phyloP scores from a whole-genome alignment of 1,140 invertebrate genomes.

The Armadillidium nasatum region DNA sequence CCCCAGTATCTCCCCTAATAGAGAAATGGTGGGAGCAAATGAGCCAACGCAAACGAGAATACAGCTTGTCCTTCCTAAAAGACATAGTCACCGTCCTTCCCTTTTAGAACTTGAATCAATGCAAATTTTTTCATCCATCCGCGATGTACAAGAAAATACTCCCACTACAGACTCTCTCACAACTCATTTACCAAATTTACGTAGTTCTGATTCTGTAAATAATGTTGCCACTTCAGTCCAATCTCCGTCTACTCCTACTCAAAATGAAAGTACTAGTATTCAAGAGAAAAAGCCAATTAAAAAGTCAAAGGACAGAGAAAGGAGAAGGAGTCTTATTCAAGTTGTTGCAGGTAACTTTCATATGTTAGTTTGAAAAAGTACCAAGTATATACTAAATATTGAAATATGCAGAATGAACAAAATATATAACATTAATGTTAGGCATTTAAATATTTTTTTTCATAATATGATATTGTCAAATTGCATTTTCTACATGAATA shows the following conservation, averaged over 20 bases:
- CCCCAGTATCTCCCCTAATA: background rate
- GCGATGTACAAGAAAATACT: background rate
- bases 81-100: slow-evolving; percentile 33
- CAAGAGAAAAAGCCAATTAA: slow-evolving; percentile 39
- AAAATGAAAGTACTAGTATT: background rate
- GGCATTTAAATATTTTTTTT: too few species aligned
- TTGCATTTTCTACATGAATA: too few species aligned
- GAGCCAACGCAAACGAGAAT: slow-evolving; percentile 17
- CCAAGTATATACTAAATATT: too few species aligned
- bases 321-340: slow-evolving; percentile 75
- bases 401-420: too few species aligned
- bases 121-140: slow-evolving; percentile 33
- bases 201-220: background rate
- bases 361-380: too few species aligned
- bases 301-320: slow-evolving; percentile 58
- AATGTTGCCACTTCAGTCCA: background rate
- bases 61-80: slow-evolving; percentile 26
- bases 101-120: slow-evolving; percentile 42
- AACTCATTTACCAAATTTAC: background rate
- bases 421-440: too few species aligned
- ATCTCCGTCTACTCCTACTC: slow-evolving; percentile 10
- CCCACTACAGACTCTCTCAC: background rate
- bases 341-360: slow-evolving; percentile 66
- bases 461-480: too few species aligned
- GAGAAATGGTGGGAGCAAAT: background rate